These are phyloP conservation scores for Galleria mellonella DNA, from an alignment of 1,140 invertebrate species.

Conservation along the genomic window DNA sequence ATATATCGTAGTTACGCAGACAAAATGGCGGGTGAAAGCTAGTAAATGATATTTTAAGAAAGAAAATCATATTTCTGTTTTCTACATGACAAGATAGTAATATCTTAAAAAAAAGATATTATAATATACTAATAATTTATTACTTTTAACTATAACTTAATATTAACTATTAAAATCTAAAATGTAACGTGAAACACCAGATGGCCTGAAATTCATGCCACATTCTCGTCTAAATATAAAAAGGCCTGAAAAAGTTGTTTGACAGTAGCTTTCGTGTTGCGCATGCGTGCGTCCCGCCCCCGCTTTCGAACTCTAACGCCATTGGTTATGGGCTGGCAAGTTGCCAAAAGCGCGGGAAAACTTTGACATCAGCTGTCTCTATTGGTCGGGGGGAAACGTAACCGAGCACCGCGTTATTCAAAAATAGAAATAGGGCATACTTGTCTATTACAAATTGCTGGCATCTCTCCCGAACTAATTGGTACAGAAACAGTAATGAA, in stretches of 20 bases:
- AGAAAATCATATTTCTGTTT: too few species aligned
- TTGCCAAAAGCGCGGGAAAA: conserved; percentile 67
- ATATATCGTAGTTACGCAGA: too few species aligned
- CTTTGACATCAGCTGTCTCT: conserved; percentile 27
- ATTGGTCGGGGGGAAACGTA: conserved; percentile 56
- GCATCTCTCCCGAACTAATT: conserved; percentile 1
- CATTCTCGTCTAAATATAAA: conserved; percentile 21
- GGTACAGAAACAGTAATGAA: too few species aligned
- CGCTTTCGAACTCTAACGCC: conserved; percentile 40
- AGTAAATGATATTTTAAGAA: too few species aligned
- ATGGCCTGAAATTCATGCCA: conserved; percentile 3
- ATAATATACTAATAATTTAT: too few species aligned
- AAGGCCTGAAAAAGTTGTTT: conserved; percentile 24
- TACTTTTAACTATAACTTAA: too few species aligned
- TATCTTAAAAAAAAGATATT: too few species aligned
- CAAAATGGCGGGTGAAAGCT: too few species aligned
- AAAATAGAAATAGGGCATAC: conserved; percentile 57
- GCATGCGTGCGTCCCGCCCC: conserved; percentile 35
- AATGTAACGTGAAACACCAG: conserved; percentile 10
- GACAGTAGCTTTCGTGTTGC: conserved; percentile 11
- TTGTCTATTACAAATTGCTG: conserved; percentile 38
- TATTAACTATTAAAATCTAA: too few species aligned
- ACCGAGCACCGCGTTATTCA: conserved; percentile 72
- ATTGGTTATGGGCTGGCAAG: conserved; percentile 53
- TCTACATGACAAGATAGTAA: too few species aligned